Percentiles rank a stretch among this genome's conserved stretches.
Evolutionary conservation across 2,888 invertebrate species (phyloP).

Genomic region (Yponomeuta cagnagella): DNA sequence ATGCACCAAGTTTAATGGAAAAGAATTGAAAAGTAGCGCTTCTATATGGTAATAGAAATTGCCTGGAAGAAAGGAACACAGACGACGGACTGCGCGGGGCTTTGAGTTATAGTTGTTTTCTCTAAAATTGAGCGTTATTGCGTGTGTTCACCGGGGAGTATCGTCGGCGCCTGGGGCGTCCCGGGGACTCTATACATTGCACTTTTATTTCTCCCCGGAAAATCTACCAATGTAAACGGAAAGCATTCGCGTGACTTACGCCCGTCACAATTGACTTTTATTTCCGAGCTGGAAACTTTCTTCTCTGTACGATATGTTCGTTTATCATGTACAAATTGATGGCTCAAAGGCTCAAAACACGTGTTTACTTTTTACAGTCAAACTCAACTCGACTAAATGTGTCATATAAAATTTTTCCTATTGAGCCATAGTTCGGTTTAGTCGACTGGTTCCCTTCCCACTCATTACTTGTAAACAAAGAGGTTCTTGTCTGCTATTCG

Average conservation of each 20-base stretch:
- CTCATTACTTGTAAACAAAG: conserved; percentile 56
- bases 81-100: conserved; percentile 63
- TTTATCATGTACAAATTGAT: conserved; percentile 1
- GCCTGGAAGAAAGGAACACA: conserved; percentile 73
- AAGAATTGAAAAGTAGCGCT: conserved; percentile 75
- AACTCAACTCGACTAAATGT: neutral
- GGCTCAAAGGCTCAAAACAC: neutral
- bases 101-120: conserved; percentile 73
- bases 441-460: conserved; percentile 43
- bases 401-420: neutral
- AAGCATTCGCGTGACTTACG: conserved; percentile 46
- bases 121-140: conserved; percentile 70
- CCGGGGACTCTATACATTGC: conserved; percentile 30
- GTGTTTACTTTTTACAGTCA: neutral
- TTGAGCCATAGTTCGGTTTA: neutral
- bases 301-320: conserved; percentile 3
- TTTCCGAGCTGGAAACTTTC: conserved; percentile 13
- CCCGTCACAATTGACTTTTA: conserved; percentile 33
- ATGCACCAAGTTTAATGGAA: conserved; percentile 75
- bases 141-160: conserved; percentile 51
- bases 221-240: conserved; percentile 50
- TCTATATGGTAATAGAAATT: conserved; percentile 77
- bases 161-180: conserved; percentile 32
- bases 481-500: conserved; percentile 38
- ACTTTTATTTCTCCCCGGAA: conserved; percentile 49